Conservation (phyloP, 1,140 invertebrate genomes). For the Samia ricini region DNA sequence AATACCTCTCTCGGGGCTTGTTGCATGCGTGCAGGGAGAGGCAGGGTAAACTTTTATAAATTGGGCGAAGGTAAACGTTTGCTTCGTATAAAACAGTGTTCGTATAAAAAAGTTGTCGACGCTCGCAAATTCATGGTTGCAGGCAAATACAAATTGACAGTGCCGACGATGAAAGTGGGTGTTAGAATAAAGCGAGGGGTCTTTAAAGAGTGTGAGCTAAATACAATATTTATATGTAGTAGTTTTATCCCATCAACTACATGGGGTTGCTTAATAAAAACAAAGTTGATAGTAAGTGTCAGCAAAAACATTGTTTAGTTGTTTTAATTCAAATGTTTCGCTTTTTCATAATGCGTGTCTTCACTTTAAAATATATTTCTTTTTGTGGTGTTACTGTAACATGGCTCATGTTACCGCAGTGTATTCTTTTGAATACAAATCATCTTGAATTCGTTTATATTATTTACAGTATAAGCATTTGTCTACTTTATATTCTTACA, state of each 20-base stretch:
- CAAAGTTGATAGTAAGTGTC: neutral
- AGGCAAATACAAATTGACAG: conserved; percentile 74
- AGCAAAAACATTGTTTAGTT: neutral
- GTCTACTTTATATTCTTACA: too few species aligned
- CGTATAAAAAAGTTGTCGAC: conserved; percentile 41
- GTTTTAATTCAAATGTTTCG: neutral
- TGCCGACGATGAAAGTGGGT: conserved; percentile 56
- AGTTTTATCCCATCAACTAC: too few species aligned
- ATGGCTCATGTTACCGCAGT: too few species aligned
- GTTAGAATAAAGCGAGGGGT: conserved; percentile 50
- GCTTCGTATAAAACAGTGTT: conserved; percentile 33
- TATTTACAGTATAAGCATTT: too few species aligned
- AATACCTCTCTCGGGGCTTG: conserved; percentile 14
- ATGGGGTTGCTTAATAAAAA: neutral
- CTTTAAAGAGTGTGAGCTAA: conserved; percentile 56
- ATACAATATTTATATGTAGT: conserved; percentile 60
- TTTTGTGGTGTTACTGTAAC: too few species aligned
- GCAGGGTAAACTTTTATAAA: conserved; percentile 19
- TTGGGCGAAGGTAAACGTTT: conserved; percentile 14
- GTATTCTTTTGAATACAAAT: too few species aligned
- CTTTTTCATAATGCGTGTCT: too few species aligned
- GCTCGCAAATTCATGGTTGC: conserved; percentile 57
- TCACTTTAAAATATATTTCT: too few species aligned
- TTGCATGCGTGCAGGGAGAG: conserved; percentile 7
- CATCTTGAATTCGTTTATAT: too few species aligned